Conservation (phyloP, 2,888 invertebrate genomes). For the Furcula furcula region DNA sequence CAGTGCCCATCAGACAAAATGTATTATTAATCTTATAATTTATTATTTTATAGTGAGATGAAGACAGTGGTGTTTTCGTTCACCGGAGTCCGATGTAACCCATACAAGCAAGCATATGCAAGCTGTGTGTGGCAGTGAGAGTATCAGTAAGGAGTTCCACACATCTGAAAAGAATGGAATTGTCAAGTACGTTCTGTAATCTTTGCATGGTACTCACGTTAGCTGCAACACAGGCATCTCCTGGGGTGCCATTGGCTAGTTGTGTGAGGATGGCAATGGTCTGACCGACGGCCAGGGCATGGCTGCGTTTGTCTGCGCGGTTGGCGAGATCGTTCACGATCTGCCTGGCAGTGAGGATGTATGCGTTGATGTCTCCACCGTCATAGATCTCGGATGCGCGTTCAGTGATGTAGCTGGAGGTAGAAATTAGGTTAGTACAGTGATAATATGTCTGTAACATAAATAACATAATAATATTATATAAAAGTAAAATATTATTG, state of each 20-base stretch:
- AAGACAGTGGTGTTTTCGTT: too few species aligned
- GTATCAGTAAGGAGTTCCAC: too few species aligned
- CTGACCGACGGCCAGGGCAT: slow-evolving; percentile 41
- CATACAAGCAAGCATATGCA: too few species aligned
- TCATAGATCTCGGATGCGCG: slow-evolving; percentile 37
- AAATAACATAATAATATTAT: too few species aligned
- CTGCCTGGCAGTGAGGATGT: slow-evolving; percentile 34
- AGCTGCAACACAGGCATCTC: slow-evolving; percentile 55
- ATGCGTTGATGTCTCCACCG: slow-evolving; percentile 42
- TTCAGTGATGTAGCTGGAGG: slow-evolving; percentile 29
- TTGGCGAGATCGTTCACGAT: slow-evolving; percentile 40
- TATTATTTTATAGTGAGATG: too few species aligned
- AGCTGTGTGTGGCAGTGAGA: too few species aligned
- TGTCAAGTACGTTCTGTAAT: too few species aligned
- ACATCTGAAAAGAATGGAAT: too few species aligned
- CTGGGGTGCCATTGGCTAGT: slow-evolving; percentile 45
- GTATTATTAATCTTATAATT: too few species aligned
- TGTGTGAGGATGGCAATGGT: slow-evolving; percentile 39
- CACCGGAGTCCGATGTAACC: too few species aligned
- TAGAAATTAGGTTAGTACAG: background rate
- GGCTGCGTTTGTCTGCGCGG: slow-evolving; percentile 24
- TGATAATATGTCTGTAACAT: background rate
- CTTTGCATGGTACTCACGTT: slow-evolving; percentile 58
- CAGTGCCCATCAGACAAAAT: too few species aligned
- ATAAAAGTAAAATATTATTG: too few species aligned